Percentiles rank a stretch among this genome's conserved stretches.
Conservation (phyloP, 2,113 vertebrate genomes). For the Pituophis catenifer region DNA sequence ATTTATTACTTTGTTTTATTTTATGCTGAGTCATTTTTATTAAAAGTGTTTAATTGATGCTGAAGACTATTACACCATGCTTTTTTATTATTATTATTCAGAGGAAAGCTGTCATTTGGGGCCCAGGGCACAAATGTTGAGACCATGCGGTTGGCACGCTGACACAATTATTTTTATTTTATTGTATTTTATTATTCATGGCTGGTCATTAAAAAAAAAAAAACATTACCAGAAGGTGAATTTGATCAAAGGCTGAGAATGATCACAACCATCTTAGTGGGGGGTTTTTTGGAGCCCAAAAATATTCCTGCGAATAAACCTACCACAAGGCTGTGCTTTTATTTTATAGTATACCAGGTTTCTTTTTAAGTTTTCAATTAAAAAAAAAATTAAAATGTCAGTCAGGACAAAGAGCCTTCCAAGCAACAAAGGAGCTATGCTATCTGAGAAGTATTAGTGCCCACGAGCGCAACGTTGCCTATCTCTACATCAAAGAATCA, state of each 20-base stretch:
- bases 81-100: background rate
- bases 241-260: background rate
- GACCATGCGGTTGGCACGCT: background rate
- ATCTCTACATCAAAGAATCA: background rate
- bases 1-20: background rate
- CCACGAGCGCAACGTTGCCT: background rate
- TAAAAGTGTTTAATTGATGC: background rate
- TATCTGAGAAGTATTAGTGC: background rate
- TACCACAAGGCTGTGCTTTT: background rate
- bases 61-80: background rate
- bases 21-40: background rate
- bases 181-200: background rate
- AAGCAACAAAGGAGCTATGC: background rate
- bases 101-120: background rate
- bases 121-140: background rate
- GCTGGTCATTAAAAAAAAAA: background rate
- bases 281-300: background rate
- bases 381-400: background rate
- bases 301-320: background rate
- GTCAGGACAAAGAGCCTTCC: background rate
- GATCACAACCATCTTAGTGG: background rate
- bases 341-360: background rate
- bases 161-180: background rate
- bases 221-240: background rate
- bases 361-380: background rate